Percentiles rank a stretch among this genome's conserved stretches.
Conservation (phyloP, 2,888 invertebrate species). For the Auanema freiburgensis region DNA sequence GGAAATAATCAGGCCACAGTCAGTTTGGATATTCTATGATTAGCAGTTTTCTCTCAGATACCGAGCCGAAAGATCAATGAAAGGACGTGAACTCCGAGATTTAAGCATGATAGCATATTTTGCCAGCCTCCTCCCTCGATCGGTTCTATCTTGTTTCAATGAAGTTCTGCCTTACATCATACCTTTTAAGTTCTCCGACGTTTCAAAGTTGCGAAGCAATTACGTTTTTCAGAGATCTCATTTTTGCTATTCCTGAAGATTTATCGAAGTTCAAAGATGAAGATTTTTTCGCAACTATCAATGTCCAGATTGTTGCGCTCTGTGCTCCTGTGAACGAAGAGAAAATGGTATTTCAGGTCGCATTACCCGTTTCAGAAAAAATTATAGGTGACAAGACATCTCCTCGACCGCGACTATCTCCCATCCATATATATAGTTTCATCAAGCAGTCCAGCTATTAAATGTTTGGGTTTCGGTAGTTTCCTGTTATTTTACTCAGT, state of each 20-base stretch:
- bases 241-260: conserved; percentile 12
- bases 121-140: neutral
- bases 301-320: conserved; percentile 14
- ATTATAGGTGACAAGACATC: too few relatives aligned
- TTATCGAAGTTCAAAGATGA: conserved; percentile 5
- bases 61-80: neutral
- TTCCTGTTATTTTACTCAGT: too few relatives aligned
- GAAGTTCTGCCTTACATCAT: neutral
- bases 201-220: neutral
- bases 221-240: conserved; percentile 8
- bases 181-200: neutral
- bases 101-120: neutral
- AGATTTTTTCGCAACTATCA: conserved; percentile 11
- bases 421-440: too few relatives aligned
- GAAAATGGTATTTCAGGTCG: too few relatives aligned
- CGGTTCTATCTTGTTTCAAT: neutral
- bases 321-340: neutral
- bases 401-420: too few relatives aligned
- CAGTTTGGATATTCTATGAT: neutral
- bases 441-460: too few relatives aligned
- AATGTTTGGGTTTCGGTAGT: too few relatives aligned
- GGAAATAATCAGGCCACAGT: neutral
- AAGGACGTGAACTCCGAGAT: neutral
- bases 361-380: too few relatives aligned
- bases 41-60: neutral